A percentile compares a stretch with the other conserved stretches of the same genome.
phyloP scores from a whole-genome alignment of 64 coral and sea anemone genomes.

The Pocillopora verrucosa region DNA sequence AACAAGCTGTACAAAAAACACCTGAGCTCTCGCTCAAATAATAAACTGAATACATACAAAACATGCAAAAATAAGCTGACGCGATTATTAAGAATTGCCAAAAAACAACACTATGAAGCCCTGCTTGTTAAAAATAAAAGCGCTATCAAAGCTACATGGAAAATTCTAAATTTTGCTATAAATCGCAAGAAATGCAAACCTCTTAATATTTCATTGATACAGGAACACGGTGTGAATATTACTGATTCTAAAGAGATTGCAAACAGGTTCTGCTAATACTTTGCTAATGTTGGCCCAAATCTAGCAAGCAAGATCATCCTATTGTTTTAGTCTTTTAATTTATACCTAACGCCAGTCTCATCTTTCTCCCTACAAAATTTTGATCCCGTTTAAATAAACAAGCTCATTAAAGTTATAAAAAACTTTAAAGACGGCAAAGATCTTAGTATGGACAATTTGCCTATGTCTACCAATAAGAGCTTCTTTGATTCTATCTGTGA shows the following conservation, averaged over 20 bases:
- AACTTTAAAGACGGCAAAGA: not conserved
- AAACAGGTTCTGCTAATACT: slow-evolving; percentile 3
- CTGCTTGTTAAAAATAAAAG: too few species aligned
- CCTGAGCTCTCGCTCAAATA: too few species aligned
- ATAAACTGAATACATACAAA: too few species aligned
- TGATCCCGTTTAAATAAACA: too few species aligned
- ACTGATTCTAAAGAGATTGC: not conserved
- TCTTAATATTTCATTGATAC: too few species aligned
- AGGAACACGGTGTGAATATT: not conserved
- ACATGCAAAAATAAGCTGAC: too few species aligned
- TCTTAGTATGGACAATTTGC: not conserved
- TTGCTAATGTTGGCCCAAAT: not conserved
- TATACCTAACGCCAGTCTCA: not conserved
- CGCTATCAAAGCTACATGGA: too few species aligned
- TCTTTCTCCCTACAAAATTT: not conserved
- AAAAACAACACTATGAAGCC: too few species aligned
- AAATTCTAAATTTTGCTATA: too few species aligned
- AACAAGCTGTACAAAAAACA: too few species aligned
- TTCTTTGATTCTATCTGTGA: not conserved
- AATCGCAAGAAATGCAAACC: too few species aligned
- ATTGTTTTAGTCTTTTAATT: not conserved
- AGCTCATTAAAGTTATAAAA: not conserved
- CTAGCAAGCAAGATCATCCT: not conserved
- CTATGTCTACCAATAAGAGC: not conserved
- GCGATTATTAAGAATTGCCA: too few species aligned